Base-by-base conservation (phyloP, 2,797 vertebrate species). In the Leucoraja ocellata region DNA sequence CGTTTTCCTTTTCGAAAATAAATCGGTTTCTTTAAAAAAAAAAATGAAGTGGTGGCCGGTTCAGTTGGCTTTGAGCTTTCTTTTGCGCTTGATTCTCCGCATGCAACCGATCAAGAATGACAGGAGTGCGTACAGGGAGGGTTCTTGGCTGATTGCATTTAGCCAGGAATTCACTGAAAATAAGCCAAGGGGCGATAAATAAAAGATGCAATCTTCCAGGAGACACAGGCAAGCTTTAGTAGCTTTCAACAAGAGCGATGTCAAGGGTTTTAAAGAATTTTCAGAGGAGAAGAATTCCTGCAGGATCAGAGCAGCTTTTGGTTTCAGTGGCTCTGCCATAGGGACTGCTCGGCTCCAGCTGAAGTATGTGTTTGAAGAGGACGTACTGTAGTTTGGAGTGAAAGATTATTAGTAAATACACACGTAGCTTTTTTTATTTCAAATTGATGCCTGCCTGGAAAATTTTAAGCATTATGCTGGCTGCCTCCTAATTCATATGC, bases 131-230 rank as follows among this genome's bases (percentile, higher is more conserved):
- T 96, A 96, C 96, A 97, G 97, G 98, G 97, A 98, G 97, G 97
- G 97, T 96, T 97, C 97, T 97, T 98, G 97, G 97, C 97, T 98
- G 97, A 98, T 98, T 98, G 97, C 97, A 96, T 97, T 97, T 96
- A 96, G 96, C 95, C 95, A 97, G 97, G 98, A 98, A 98, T 99
- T 98, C 97, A 95, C 96, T 97, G 97, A 98, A 98, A 98, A 98
- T 97, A 97, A 98, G 97, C 97, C 97, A 97, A 97, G 96, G 95
- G 96, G 96, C 93, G 96, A 98, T 99, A 98, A 98, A 98, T 98
- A 98, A 98, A 98, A 98, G 97, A 98, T 98, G 97, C 97, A 97
- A 96, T 99, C 98, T 98, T 96, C 95, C 96, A 96, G 97, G 95
- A 97, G 96, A 96, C 95, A 95, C 95, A 95, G 96, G 28, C 32